phyloP scores from a whole-genome alignment of 2,113 vertebrate species.

The Rhagologus leucostigma region DNA sequence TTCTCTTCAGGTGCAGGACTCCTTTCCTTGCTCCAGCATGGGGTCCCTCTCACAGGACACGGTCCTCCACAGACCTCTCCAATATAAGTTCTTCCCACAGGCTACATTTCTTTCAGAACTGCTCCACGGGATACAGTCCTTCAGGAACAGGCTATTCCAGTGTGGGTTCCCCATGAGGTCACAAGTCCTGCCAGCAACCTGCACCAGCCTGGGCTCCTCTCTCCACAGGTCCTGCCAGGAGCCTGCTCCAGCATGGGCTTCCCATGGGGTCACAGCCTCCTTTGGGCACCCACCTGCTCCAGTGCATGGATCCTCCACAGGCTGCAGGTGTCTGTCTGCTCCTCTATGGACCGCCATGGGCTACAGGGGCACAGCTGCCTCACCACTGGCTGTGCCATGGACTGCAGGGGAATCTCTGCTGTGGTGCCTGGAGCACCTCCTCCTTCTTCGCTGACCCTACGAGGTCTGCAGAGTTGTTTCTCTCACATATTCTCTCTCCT shows the following conservation, averaged over 20 bases:
- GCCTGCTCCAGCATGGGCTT: not conserved
- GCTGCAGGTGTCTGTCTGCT: not conserved
- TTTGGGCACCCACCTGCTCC: not conserved
- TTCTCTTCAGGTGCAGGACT: not conserved
- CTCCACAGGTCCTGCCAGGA: not conserved
- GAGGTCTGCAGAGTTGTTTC: not conserved
- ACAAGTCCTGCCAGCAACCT: not conserved
- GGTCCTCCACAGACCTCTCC: not conserved
- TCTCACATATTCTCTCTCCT: not conserved
- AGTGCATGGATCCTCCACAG: accelerated
- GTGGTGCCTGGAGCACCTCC: not conserved
- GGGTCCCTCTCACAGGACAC: not conserved
- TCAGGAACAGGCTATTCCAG: not conserved
- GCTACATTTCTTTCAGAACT: not conserved
- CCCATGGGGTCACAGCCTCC: not conserved
- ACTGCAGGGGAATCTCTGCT: not conserved
- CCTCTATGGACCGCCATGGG: too few relatives aligned
- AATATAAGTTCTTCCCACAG: not conserved
- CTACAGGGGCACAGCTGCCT: not conserved
- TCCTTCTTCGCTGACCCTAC: not conserved
- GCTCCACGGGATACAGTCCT: not conserved
- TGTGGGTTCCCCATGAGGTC: too few relatives aligned
- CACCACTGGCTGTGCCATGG: not conserved
- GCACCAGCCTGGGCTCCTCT: not conserved
- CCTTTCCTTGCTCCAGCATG: not conserved